Base-by-base conservation (phyloP, 2,113 vertebrate genomes). In the Monopterus albus region DNA sequence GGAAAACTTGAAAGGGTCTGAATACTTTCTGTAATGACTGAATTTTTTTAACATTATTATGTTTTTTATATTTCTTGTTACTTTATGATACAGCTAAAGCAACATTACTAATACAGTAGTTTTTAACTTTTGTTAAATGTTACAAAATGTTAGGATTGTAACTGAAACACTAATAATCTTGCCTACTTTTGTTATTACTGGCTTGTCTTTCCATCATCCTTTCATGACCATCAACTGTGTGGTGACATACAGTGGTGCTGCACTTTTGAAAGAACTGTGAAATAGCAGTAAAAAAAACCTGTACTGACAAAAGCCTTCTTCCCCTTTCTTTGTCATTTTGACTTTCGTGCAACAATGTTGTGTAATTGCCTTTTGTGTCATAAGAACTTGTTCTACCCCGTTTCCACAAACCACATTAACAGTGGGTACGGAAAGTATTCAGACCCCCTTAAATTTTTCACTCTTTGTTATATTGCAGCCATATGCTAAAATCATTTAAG, bases 281-380 rank as follows among this genome's bases (percentile, higher is more conserved):
- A 25, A 29, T 18, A 28, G 3, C 23, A 26, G 25, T 8, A 14
- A 14, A 42, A n/a, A 12, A 3, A 6, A 31, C 5, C 8, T 35
- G n/a, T 29, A 18, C 13, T 7, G 17, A n/a, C n/a, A 21, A 46
- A 20, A 39, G 17, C n/a, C 14, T 62, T 15, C 72, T 86, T 85
- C 79, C 60, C 3, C 15, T 71, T 75, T 66, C 2, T 33, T 4
- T 15, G 9, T 15, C 20, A 7, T 65, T 58, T 75, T 68, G 52
- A 68, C n/a, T 47, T 51, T 18, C 9, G 23, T 38, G 45, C 7
- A 21, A n/a, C n/a, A n/a, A n/a, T n/a, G 31, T 84, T 75, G 46
- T 78, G 78, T 60, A 80, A 75, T 20, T 63, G 4, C 10, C 14
- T 7, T 62, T 53, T 69, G 45, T 68, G 51, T 49, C 31, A 46